These are phyloP conservation scores for Latrodectus hesperus DNA, from an alignment of 2,888 invertebrate species.

Conservation along the genomic window DNA sequence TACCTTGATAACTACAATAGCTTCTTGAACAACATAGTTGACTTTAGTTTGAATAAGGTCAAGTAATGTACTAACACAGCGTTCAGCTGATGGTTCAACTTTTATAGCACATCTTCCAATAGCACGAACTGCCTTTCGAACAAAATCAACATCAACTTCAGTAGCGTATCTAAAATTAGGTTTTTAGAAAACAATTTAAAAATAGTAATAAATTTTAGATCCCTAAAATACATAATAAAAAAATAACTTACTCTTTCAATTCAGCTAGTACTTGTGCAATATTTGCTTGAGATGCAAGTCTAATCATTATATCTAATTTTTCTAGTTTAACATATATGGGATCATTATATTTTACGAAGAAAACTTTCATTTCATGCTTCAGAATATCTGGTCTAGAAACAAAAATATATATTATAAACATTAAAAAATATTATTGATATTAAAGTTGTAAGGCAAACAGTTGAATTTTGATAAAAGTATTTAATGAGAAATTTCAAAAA, in stretches of 20 bases:
- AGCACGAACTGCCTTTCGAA: constrained; percentile 97
- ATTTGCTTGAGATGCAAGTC: constrained; percentile 96
- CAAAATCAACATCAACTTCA: constrained; percentile 99
- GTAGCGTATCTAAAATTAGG: constrained; percentile 82
- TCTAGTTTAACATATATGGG: constrained; percentile 99
- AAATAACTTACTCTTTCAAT: constrained; percentile 85
- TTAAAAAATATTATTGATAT: no score
- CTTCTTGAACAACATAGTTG: constrained; percentile 99
- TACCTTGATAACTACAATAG: constrained; percentile 97
- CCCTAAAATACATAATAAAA: background rate
- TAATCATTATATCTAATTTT: constrained; percentile 99
- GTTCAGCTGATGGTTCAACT: constrained; percentile 97
- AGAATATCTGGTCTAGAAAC: constrained; percentile 90
- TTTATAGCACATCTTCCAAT: constrained; percentile 99
- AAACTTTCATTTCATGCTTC: constrained; percentile 99
- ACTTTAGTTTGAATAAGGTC: constrained; percentile 99
- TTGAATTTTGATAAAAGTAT: no score
- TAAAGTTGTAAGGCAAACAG: no score
- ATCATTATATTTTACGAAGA: constrained; percentile 99
- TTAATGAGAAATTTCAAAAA: no score
- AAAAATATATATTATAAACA: background rate
- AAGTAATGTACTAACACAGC: constrained; percentile 96
- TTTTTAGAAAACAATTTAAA: background rate
- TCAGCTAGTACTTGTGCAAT: constrained; percentile 98
- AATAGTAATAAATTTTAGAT: background rate